Conservation (phyloP, 2,888 invertebrate species). For the Steinernema hermaphroditum region DNA sequence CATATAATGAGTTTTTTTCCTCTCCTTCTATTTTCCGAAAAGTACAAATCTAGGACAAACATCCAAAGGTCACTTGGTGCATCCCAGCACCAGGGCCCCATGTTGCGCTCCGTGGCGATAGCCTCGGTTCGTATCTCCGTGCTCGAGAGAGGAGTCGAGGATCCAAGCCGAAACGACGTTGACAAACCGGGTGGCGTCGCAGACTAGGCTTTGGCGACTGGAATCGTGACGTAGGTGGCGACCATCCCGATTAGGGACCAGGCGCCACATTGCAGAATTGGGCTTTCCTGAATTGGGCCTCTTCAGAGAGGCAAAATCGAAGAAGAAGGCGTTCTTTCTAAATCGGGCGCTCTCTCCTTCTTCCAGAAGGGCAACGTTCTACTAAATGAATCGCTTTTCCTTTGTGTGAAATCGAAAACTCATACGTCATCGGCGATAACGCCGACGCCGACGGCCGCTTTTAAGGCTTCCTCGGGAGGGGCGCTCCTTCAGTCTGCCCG, state of each 20-base stretch:
- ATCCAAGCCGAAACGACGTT: conserved; percentile 1
- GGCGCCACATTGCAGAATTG: background rate
- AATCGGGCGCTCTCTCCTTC: background rate
- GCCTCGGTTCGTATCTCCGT: background rate
- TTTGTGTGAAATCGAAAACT: background rate
- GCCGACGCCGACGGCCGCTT: background rate
- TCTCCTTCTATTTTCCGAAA: too few species aligned
- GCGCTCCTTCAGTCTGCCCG: too few species aligned
- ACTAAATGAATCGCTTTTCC: background rate
- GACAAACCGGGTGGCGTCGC: background rate
- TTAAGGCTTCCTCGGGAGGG: background rate
- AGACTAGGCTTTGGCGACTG: background rate
- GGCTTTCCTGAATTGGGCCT: background rate
- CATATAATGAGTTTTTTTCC: too few species aligned
- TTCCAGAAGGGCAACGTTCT: background rate
- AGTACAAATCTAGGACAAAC: too few species aligned
- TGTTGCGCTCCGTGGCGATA: too few species aligned
- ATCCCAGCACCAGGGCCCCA: too few species aligned
- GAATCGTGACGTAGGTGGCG: background rate
- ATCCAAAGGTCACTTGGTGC: too few species aligned
- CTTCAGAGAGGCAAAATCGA: background rate
- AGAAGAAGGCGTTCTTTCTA: background rate
- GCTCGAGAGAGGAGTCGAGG: background rate
- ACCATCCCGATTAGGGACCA: background rate
- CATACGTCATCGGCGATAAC: conserved; percentile 11